phyloP scores from a whole-genome alignment of 2,797 vertebrate species.

The Cuniculus paca region DNA sequence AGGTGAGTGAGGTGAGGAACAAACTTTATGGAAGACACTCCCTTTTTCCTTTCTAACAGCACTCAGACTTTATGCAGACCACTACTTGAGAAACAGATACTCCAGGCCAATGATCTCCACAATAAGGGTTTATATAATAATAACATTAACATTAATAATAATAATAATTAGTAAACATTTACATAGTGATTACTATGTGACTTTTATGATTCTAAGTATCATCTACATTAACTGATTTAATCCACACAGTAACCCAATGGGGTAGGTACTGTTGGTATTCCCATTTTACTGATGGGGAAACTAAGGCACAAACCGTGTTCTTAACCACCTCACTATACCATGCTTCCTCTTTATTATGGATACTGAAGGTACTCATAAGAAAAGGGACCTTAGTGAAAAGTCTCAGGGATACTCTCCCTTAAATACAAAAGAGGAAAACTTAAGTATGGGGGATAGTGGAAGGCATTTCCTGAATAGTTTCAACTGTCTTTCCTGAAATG shows the following conservation, averaged over 20 bases:
- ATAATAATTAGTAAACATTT: background rate
- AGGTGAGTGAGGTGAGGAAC: background rate
- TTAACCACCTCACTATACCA: background rate
- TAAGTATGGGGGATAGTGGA: background rate
- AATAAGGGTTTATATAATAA: background rate
- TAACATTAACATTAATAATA: background rate
- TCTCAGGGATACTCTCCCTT: background rate
- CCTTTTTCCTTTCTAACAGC: background rate
- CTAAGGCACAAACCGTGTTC: background rate
- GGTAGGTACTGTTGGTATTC: background rate
- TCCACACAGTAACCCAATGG: background rate
- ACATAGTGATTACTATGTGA: background rate
- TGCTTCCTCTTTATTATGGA: background rate
- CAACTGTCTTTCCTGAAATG: conserved; percentile 26
- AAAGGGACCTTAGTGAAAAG: background rate
- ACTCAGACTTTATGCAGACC: background rate
- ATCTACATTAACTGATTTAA: background rate
- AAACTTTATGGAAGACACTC: background rate
- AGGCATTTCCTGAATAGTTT: conserved; percentile 31
- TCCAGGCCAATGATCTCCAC: background rate
- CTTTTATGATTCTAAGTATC: background rate
- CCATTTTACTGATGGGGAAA: conserved; percentile 1
- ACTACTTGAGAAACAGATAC: background rate
- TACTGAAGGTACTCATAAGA: background rate
- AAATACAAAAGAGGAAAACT: background rate